phyloP scores from a whole-genome alignment of 2,113 vertebrate genomes.

The Myotis lucifugus region DNA sequence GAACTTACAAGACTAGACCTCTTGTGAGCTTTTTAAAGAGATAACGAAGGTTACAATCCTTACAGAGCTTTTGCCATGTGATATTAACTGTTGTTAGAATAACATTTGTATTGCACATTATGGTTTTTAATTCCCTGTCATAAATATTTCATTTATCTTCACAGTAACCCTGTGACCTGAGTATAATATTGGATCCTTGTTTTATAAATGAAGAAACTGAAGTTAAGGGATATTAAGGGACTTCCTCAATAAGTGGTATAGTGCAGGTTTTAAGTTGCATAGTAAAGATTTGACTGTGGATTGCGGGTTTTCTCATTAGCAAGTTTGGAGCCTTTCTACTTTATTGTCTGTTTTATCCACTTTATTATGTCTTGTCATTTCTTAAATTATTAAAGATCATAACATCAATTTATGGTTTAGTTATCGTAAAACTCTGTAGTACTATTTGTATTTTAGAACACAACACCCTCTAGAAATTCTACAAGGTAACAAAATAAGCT shows the following conservation, averaged over 20 bases:
- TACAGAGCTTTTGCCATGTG: neutral
- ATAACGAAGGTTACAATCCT: neutral
- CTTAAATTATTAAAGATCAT: slow-evolving; percentile 51
- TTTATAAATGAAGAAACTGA: slow-evolving; percentile 39
- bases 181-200: slow-evolving; percentile 27
- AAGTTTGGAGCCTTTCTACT: slow-evolving; percentile 39
- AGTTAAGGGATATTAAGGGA: slow-evolving; percentile 31
- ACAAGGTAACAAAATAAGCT: slow-evolving; percentile 30
- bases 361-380: slow-evolving; percentile 41
- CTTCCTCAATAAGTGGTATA: neutral
- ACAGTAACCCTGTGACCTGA: neutral
- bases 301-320: slow-evolving; percentile 17
- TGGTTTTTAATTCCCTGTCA: neutral
- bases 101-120: neutral
- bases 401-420: slow-evolving; percentile 35
- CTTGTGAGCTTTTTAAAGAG: neutral
- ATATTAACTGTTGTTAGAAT: slow-evolving; percentile 25
- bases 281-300: neutral
- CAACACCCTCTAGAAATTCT: slow-evolving; percentile 29
- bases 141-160: slow-evolving; percentile 12
- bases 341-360: slow-evolving; percentile 36
- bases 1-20: neutral
- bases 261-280: neutral
- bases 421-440: neutral
- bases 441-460: slow-evolving; percentile 19